Evolutionary conservation across 1,140 invertebrate species (phyloP).

Genomic region (Magallana angulata): DNA sequence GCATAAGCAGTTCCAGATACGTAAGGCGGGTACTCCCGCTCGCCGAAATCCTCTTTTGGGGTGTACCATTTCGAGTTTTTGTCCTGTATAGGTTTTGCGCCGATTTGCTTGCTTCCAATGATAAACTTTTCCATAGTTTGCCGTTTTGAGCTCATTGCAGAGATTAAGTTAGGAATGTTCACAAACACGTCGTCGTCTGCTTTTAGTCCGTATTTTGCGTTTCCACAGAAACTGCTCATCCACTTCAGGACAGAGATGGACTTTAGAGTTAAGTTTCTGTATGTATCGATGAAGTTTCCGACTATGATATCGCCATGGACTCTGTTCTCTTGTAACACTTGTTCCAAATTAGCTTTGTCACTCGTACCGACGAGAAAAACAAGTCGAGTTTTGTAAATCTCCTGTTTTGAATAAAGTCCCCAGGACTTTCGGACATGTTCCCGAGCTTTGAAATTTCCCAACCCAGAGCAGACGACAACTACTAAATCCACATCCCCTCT

Average conservation of each 20-base stretch:
- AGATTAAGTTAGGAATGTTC: slow-evolving; percentile 64
- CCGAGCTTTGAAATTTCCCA: slow-evolving; percentile 61
- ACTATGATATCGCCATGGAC: slow-evolving; percentile 87
- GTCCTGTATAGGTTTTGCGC: slow-evolving; percentile 67
- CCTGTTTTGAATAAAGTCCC: slow-evolving; percentile 62
- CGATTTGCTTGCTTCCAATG: slow-evolving; percentile 58
- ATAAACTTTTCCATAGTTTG: slow-evolving; percentile 53
- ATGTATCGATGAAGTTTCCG: slow-evolving; percentile 88
- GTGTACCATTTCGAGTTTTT: slow-evolving; percentile 79
- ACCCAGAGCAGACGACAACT: slow-evolving; percentile 59
- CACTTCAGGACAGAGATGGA: slow-evolving; percentile 91
- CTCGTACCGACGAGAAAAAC: slow-evolving; percentile 87
- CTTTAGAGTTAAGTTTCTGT: slow-evolving; percentile 92
- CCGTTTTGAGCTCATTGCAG: slow-evolving; percentile 43
- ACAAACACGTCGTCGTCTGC: slow-evolving; percentile 79
- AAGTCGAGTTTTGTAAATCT: slow-evolving; percentile 55
- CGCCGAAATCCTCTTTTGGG: slow-evolving; percentile 72
- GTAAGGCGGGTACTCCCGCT: slow-evolving; percentile 74
- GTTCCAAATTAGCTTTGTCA: slow-evolving; percentile 77
- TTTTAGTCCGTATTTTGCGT: slow-evolving; percentile 81
- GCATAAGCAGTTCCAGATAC: slow-evolving; percentile 78
- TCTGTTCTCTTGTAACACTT: slow-evolving; percentile 81
- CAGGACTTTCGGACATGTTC: slow-evolving; percentile 74
- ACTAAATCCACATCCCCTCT: slow-evolving; percentile 49
- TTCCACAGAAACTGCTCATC: slow-evolving; percentile 84